Conservation (phyloP, 2,888 invertebrate genomes). For the Sinopyrophorus schimmeli region DNA sequence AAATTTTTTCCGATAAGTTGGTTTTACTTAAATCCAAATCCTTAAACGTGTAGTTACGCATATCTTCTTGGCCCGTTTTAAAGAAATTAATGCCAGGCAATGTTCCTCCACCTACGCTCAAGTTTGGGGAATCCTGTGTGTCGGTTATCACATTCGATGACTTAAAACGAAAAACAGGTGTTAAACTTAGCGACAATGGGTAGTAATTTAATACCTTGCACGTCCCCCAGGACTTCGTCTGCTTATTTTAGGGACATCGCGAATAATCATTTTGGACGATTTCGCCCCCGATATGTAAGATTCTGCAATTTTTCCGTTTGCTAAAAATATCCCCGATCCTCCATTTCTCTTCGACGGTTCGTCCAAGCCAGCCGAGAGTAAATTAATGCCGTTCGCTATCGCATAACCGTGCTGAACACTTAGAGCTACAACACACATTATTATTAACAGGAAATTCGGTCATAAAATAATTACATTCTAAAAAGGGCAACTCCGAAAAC, state of each 20-base stretch:
- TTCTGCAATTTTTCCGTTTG: constrained; percentile 31
- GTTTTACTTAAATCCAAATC: constrained; percentile 26
- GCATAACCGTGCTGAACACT: constrained; percentile 42
- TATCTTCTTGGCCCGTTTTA: constrained; percentile 15
- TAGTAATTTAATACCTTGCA: constrained; percentile 14
- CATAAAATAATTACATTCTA: constrained; percentile 60
- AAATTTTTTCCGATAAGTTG: constrained; percentile 22
- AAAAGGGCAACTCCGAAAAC: constrained; percentile 80
- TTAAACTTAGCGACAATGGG: neutral
- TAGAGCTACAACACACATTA: constrained; percentile 35
- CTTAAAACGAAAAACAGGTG: neutral
- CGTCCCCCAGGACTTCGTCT: constrained; percentile 1
- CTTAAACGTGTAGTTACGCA: constrained; percentile 29
- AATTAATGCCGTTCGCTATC: constrained; percentile 37
- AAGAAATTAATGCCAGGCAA: constrained; percentile 6
- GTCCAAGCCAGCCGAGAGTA: constrained; percentile 38
- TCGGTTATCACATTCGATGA: neutral
- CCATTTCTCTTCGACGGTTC: constrained; percentile 32
- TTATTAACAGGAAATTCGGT: neutral
- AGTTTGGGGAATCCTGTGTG: neutral
- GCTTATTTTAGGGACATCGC: constrained; percentile 30
- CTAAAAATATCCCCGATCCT: constrained; percentile 40
- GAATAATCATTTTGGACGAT: constrained; percentile 29
- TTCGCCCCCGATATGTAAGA: constrained; percentile 28
- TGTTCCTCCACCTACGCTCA: neutral